Evolutionary conservation across 2,888 invertebrate genomes (phyloP).

Genomic region (Neoascia interrupta): DNA sequence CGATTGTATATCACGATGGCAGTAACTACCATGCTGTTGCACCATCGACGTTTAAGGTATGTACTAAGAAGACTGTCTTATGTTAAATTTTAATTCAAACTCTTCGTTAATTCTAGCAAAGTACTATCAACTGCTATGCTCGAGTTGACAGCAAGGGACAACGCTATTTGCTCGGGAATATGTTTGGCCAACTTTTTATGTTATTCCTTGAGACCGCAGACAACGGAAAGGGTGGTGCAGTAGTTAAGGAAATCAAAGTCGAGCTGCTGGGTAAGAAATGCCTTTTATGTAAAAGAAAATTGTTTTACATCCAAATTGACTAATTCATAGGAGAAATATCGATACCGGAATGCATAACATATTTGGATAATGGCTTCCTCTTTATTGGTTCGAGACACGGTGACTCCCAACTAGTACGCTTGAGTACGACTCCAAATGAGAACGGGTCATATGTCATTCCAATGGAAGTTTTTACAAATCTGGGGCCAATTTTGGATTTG

Average conservation of each 20-base stretch:
- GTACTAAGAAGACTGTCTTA: not conserved
- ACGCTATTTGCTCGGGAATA: constrained; percentile 95
- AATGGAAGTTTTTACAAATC: constrained; percentile 97
- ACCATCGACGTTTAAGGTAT: constrained; percentile 94
- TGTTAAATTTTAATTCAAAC: not conserved
- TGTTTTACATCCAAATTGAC: too few species aligned
- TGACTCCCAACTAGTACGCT: constrained; percentile 95
- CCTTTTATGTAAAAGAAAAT: not conserved
- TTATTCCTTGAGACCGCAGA: constrained; percentile 92
- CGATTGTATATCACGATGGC: constrained; percentile 97
- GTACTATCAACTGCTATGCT: constrained; percentile 96
- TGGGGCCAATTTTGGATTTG: constrained; percentile 99
- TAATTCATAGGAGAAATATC: constrained; percentile 93
- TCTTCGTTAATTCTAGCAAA: constrained; percentile 83
- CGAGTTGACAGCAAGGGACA: constrained; percentile 94
- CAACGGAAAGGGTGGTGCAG: constrained; percentile 86
- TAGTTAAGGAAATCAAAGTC: constrained; percentile 95
- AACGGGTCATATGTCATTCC: constrained; percentile 93
- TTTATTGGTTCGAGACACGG: constrained; percentile 97
- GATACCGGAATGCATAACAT: constrained; percentile 98
- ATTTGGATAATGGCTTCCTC: constrained; percentile 98
- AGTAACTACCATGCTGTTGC: constrained; percentile 94
- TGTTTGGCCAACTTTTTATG: constrained; percentile 97
- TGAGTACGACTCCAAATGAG: constrained; percentile 91
- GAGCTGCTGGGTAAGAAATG: constrained; percentile 87